Evolutionary conservation across 2,888 invertebrate genomes (phyloP).

Genomic region (Embidobia sp.): DNA sequence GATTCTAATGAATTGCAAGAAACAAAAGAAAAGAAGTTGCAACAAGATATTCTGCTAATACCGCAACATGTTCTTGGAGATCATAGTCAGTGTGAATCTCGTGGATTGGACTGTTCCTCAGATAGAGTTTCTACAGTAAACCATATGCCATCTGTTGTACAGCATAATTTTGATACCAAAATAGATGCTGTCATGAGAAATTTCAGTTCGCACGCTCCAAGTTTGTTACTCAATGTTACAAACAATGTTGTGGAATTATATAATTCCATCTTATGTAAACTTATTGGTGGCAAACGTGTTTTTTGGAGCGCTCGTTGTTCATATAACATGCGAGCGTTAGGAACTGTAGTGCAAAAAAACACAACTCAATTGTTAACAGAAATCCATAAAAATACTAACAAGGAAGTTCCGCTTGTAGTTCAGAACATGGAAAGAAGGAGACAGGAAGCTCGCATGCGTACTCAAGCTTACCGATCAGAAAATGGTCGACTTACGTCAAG

Average conservation of each 20-base stretch:
- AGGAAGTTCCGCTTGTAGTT: no score
- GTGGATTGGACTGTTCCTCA: slow-evolving; percentile 8
- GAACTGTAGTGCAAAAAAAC: no score
- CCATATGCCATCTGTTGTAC: neutral
- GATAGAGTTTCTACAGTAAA: neutral
- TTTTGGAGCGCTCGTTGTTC: no score
- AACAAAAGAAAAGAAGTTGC: neutral
- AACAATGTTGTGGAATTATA: slow-evolving; percentile 33
- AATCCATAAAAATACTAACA: neutral
- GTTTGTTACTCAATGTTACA: no score
- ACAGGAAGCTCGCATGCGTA: no score
- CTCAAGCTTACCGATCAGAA: no score
- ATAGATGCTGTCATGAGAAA: no score
- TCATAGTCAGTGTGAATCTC: slow-evolving; percentile 9
- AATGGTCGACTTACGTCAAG: neutral
- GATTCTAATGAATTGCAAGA: neutral
- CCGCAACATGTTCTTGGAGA: no score
- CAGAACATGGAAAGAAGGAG: no score
- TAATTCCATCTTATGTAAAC: slow-evolving; percentile 40
- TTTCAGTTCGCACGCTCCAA: no score
- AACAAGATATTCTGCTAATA: slow-evolving; percentile 30
- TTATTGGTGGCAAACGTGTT: no score
- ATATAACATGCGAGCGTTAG: no score
- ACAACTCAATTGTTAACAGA: neutral
- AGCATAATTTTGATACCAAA: neutral